These are phyloP conservation scores for Yponomeuta plumbellus DNA, from an alignment of 2,888 invertebrate genomes.

Conservation along the genomic window DNA sequence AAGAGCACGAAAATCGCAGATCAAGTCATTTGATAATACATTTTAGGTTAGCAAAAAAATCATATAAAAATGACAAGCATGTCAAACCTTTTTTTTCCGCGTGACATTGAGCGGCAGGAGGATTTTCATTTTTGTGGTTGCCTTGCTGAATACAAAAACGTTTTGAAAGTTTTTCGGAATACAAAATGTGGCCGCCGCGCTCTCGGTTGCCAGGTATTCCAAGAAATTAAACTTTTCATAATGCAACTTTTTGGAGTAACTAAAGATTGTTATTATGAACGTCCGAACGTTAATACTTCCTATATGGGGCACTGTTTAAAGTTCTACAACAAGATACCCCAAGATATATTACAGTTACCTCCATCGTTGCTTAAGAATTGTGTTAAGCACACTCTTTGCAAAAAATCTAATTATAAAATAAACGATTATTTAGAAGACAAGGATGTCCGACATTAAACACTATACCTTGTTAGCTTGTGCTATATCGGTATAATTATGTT, in stretches of 20 bases:
- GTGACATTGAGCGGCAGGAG: slow-evolving; percentile 69
- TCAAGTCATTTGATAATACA: slow-evolving; percentile 76
- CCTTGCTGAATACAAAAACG: slow-evolving; percentile 57
- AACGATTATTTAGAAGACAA: no score
- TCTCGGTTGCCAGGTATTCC: neutral
- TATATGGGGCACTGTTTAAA: no score
- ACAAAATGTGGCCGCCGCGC: neutral
- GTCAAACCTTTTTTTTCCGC: slow-evolving; percentile 76
- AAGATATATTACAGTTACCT: no score
- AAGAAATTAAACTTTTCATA: neutral
- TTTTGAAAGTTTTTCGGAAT: slow-evolving; percentile 22
- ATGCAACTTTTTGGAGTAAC: neutral
- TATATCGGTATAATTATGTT: no score
- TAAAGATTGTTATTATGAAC: no score
- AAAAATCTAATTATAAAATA: no score
- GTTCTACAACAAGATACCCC: no score
- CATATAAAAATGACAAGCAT: slow-evolving; percentile 69
- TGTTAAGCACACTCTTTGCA: no score
- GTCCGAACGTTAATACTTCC: no score
- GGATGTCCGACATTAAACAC: no score
- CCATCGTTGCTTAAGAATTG: no score
- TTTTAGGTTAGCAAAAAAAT: slow-evolving; percentile 77
- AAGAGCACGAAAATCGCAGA: slow-evolving; percentile 66
- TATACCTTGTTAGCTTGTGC: no score
- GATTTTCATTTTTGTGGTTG: slow-evolving; percentile 70